Conservation (phyloP, 2,888 invertebrate genomes). For the Dasysyrphus tricinctus region DNA sequence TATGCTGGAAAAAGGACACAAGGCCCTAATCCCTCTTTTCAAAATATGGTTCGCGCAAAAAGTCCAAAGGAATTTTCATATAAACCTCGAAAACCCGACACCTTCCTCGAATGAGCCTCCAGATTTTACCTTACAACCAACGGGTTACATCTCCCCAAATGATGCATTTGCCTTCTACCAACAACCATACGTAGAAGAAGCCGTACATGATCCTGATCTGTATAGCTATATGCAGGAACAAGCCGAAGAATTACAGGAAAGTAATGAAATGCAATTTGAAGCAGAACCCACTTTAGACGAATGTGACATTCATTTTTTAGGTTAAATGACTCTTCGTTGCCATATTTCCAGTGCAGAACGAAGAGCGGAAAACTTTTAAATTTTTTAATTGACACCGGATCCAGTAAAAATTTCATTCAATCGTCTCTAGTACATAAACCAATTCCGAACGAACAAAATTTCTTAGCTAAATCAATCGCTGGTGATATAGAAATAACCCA, state of each 20-base stretch:
- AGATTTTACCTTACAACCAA: conserved; percentile 4
- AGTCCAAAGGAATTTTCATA: conserved; percentile 36
- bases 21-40: conserved; percentile 17
- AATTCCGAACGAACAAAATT: background rate
- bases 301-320: conserved; percentile 52
- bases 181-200: conserved; percentile 11
- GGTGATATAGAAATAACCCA: background rate
- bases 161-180: conserved; percentile 23
- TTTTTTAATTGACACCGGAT: conserved; percentile 2
- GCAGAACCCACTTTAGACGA: background rate
- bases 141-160: conserved; percentile 27
- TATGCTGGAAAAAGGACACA: too few relatives aligned
- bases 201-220: conserved; percentile 24
- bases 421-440: conserved; percentile 3
- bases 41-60: conserved; percentile 27
- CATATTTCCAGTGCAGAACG: background rate
- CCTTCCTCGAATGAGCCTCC: background rate
- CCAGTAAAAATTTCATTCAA: conserved; percentile 1
- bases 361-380: background rate
- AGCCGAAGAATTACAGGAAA: background rate
- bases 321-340: conserved; percentile 35
- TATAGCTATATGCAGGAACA: conserved; percentile 11
- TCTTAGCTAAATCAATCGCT: background rate
- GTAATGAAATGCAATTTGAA: background rate
- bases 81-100: background rate